Percentiles rank a stretch among this genome's conserved stretches.
These are phyloP conservation scores for Tryphoninae sp. DNA, from an alignment of 2,888 invertebrate genomes.

Conservation along the genomic window DNA sequence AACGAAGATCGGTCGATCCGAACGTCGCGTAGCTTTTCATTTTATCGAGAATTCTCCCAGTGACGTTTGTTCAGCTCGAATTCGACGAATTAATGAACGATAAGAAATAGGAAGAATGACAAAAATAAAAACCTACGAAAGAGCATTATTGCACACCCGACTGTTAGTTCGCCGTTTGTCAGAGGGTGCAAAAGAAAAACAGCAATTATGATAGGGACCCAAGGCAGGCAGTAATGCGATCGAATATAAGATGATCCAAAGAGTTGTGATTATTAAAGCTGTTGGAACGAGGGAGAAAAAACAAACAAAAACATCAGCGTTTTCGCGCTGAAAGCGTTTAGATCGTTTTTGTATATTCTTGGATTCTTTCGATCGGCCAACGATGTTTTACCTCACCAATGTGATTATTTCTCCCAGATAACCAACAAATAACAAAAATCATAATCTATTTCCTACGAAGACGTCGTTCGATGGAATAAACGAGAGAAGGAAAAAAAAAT, in stretches of 20 bases:
- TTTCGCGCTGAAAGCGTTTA: constrained; percentile 32
- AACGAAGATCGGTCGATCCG: constrained; percentile 31
- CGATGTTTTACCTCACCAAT: constrained; percentile 75
- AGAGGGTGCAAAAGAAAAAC: constrained; percentile 53
- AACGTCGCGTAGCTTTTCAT: constrained; percentile 40
- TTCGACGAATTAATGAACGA: constrained; percentile 29
- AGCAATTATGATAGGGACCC: constrained; percentile 47
- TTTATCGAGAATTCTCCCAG: constrained; percentile 37
- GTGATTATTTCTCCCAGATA: constrained; percentile 66
- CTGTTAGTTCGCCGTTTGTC: constrained; percentile 59
- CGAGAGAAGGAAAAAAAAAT: constrained; percentile 26
- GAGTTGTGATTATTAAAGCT: constrained; percentile 43
- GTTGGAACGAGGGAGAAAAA: constrained; percentile 28
- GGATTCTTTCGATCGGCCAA: constrained; percentile 74
- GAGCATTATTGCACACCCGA: constrained; percentile 49
- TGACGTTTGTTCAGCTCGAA: constrained; percentile 42
- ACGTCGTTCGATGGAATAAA: constrained; percentile 35
- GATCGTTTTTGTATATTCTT: constrained; percentile 56
- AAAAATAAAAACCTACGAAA: constrained; percentile 30
- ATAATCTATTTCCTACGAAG: constrained; percentile 40
- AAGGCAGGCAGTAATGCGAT: constrained; percentile 27
- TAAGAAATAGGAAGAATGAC: constrained; percentile 2
- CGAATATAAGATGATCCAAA: constrained; percentile 16
- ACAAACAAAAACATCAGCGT: constrained; percentile 21
- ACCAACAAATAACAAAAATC: constrained; percentile 25